phyloP scores from a whole-genome alignment of 2,797 vertebrate species.

The Peromyscus eremicus region DNA sequence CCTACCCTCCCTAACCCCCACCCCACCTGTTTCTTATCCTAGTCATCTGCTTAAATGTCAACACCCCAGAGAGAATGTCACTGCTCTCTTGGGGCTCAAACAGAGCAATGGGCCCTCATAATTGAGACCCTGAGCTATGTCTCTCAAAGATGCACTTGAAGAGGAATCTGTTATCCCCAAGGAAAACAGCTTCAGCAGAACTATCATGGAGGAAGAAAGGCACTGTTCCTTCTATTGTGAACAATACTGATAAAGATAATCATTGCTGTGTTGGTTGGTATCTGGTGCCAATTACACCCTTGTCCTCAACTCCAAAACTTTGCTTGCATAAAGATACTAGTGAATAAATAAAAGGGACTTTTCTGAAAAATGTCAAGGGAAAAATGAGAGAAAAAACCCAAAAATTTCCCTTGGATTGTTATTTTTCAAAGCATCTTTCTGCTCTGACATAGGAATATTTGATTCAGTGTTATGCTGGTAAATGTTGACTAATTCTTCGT shows the following conservation, averaged over 20 bases:
- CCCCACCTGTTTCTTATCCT: not conserved
- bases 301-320: conserved; percentile 4
- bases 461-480: not conserved
- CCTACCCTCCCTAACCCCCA: not conserved
- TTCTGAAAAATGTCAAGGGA: conserved; percentile 25
- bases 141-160: not conserved
- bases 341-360: conserved; percentile 3
- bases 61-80: not conserved
- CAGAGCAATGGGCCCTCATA: not conserved
- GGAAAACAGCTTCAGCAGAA: not conserved
- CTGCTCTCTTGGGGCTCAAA: not conserved
- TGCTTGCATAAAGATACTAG: not conserved
- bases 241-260: not conserved
- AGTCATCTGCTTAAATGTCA: not conserved
- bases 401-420: not conserved
- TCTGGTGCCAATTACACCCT: not conserved
- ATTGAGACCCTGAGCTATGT: not conserved
- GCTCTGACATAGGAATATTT: not conserved
- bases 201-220: not conserved
- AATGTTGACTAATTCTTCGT: not conserved
- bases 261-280: not conserved
- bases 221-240: not conserved
- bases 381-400: not conserved
- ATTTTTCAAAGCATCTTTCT: conserved; percentile 8
- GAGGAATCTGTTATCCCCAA: not conserved